A percentile compares a stretch with the other conserved stretches of the same genome.
Conservation (phyloP, 2,888 invertebrate genomes). For the Caenorhabditis macrosperma region DNA sequence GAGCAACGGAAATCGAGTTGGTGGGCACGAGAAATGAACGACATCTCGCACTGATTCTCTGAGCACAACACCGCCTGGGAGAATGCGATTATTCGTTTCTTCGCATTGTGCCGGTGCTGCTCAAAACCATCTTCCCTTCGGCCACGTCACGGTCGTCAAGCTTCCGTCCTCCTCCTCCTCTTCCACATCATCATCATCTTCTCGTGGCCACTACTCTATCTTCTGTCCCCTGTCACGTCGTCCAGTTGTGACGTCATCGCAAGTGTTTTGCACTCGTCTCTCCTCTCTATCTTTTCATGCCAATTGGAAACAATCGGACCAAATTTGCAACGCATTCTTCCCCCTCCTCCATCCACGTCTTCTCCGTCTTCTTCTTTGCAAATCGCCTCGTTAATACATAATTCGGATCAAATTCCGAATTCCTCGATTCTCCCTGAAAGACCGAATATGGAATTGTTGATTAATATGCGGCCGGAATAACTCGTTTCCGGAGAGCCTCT, state of each 20-base stretch:
- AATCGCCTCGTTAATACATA: conserved; percentile 6
- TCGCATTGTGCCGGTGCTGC: neutral
- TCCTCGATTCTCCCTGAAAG: neutral
- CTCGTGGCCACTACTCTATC: too few species aligned
- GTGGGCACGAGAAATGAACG: neutral
- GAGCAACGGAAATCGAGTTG: neutral
- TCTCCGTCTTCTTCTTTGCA: neutral
- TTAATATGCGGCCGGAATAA: neutral
- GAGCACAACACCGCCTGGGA: neutral
- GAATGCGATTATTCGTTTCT: neutral
- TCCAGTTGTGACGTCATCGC: neutral
- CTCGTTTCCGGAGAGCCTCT: neutral
- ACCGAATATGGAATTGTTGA: neutral
- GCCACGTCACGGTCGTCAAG: neutral
- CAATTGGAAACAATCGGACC: conserved; percentile 3
- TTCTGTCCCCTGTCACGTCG: neutral
- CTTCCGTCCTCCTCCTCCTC: neutral
- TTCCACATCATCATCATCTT: conserved; percentile 24
- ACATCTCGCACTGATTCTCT: neutral
- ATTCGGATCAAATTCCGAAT: neutral
- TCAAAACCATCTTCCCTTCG: neutral
- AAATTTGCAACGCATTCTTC: conserved; percentile 4
- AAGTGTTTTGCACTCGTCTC: neutral
- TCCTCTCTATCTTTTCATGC: neutral
- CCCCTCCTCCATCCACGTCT: neutral